Percentiles rank a stretch among this genome's conserved stretches.
phyloP scores from a whole-genome alignment of 2,888 invertebrate species.

The Branchipolynoe longqiensis region DNA sequence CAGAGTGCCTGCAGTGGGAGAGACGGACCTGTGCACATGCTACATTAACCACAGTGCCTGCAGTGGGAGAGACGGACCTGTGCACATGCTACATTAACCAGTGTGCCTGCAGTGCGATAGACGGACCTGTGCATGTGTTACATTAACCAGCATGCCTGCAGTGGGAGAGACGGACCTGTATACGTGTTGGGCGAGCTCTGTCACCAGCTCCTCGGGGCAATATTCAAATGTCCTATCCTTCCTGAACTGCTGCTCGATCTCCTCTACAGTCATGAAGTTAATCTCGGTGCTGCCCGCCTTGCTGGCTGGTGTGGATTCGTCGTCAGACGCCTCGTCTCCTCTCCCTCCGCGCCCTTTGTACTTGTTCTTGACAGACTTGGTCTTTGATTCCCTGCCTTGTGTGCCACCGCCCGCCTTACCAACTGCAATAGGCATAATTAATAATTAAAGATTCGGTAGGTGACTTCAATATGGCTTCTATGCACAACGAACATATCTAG shows the following conservation, averaged over 20 bases:
- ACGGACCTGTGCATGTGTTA: too few relatives aligned
- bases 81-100: too few relatives aligned
- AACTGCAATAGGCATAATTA: slow-evolving; percentile 8
- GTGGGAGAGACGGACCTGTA: too few relatives aligned
- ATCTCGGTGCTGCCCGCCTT: slow-evolving; percentile 68
- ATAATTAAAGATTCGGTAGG: too few relatives aligned
- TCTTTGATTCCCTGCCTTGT: slow-evolving; percentile 97
- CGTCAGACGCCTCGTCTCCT: slow-evolving; percentile 87
- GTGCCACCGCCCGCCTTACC: slow-evolving; percentile 93
- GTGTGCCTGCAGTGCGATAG: too few relatives aligned
- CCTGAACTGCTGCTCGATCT: slow-evolving; percentile 86
- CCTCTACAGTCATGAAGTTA: slow-evolving; percentile 83
- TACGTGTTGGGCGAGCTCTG: slow-evolving; percentile 87
- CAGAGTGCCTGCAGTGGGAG: too few relatives aligned
- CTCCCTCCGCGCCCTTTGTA: slow-evolving; percentile 72
- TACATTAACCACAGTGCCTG: too few relatives aligned
- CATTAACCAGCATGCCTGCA: too few relatives aligned
- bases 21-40: too few relatives aligned
- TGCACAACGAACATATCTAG: too few relatives aligned
- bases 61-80: too few relatives aligned
- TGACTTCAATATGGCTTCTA: too few relatives aligned
- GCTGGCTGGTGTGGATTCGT: slow-evolving; percentile 82
- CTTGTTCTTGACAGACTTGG: slow-evolving; percentile 93
- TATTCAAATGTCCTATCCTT: slow-evolving; percentile 84
- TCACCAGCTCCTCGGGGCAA: slow-evolving; percentile 86